These are phyloP conservation scores for Pachycephus smyrnensis DNA, from an alignment of 2,888 invertebrate genomes.

Conservation along the genomic window DNA sequence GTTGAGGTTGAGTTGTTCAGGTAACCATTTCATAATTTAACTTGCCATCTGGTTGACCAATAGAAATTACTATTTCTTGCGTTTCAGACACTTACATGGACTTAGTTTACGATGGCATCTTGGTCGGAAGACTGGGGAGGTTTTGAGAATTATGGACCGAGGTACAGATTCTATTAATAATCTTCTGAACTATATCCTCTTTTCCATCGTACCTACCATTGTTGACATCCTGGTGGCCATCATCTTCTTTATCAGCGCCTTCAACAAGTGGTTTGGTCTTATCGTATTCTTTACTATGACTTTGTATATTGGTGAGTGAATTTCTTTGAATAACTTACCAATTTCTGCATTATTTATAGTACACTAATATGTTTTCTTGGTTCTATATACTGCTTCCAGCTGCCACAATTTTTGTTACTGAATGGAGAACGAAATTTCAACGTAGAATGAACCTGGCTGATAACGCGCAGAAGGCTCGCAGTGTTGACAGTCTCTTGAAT, in stretches of 20 bases:
- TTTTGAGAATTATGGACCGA: constrained; percentile 95
- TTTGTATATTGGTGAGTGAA: constrained; percentile 86
- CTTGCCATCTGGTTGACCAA: neutral
- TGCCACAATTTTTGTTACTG: constrained; percentile 90
- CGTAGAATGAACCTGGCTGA: constrained; percentile 94
- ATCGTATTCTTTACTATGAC: constrained; percentile 95
- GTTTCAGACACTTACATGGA: constrained; percentile 88
- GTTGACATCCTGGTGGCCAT: constrained; percentile 93
- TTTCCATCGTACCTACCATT: constrained; percentile 93
- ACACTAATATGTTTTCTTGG: neutral
- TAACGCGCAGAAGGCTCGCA: constrained; percentile 90
- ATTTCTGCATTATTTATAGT: neutral
- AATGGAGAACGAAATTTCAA: constrained; percentile 97
- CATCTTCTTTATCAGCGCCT: constrained; percentile 86
- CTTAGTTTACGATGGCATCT: constrained; percentile 96
- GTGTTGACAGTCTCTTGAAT: constrained; percentile 96
- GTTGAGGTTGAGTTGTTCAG: constrained; percentile 76
- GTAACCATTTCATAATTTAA: constrained; percentile 28
- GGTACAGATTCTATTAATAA: constrained; percentile 97
- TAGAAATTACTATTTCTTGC: neutral
- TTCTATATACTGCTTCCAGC: constrained; percentile 69
- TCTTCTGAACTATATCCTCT: constrained; percentile 90
- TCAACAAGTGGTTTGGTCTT: constrained; percentile 94
- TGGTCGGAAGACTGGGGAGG: constrained; percentile 95
- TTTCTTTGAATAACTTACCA: neutral